phyloP scores from a whole-genome alignment of 1,140 invertebrate species.

The Chrysoperla carnea region DNA sequence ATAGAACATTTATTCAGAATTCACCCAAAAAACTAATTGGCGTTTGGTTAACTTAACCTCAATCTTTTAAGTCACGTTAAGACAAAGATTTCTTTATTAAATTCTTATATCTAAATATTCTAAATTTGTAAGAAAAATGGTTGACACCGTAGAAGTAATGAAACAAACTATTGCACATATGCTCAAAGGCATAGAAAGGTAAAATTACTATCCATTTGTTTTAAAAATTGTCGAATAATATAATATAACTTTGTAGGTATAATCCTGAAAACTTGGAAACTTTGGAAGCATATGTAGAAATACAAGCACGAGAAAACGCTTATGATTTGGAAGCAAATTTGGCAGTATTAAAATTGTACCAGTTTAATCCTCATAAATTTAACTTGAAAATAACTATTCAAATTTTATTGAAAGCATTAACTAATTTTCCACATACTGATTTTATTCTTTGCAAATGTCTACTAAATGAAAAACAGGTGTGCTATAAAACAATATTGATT shows the following conservation, averaged over 20 bases:
- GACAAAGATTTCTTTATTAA: too few species aligned
- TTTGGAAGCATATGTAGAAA: conserved; percentile 81
- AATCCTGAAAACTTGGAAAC: conserved; percentile 85
- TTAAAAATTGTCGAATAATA: conserved; percentile 3
- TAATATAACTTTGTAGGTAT: conserved; percentile 45
- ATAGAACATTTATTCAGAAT: too few species aligned
- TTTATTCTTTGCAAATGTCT: conserved; percentile 94
- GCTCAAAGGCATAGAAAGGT: conserved; percentile 68
- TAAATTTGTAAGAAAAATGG: neutral
- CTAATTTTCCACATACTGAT: conserved; percentile 92
- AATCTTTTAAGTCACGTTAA: too few species aligned
- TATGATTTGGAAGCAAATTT: conserved; percentile 95
- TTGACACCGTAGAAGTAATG: conserved; percentile 52
- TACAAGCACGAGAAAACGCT: conserved; percentile 81
- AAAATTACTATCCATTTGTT: conserved; percentile 8
- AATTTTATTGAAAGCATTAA: conserved; percentile 86
- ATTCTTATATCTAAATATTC: too few species aligned
- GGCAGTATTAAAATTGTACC: conserved; percentile 79
- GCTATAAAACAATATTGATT: conserved; percentile 6
- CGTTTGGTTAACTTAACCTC: too few species aligned
- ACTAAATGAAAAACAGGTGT: conserved; percentile 68
- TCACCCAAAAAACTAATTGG: too few species aligned
- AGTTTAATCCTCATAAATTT: conserved; percentile 84
- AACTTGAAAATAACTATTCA: conserved; percentile 64
- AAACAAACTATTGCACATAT: conserved; percentile 51